These are phyloP conservation scores for Cynaeus angustus DNA, from an alignment of 2,888 invertebrate species.

Conservation along the genomic window DNA sequence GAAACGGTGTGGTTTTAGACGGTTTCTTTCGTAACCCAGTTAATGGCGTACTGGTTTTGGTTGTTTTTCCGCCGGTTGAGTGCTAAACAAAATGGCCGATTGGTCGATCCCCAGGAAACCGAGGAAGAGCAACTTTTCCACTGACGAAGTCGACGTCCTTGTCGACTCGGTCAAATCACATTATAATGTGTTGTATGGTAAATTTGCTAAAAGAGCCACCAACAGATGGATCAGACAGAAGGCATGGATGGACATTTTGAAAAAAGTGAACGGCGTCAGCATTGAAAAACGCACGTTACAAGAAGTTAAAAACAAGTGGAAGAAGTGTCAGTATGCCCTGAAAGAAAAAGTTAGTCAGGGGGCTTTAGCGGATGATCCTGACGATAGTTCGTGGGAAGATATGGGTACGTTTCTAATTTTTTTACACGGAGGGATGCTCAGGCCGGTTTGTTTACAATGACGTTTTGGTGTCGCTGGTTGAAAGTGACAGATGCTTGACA, in stretches of 20 bases:
- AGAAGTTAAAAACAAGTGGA: conserved; percentile 67
- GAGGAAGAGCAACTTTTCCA: conserved; percentile 65
- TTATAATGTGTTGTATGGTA: conserved; percentile 61
- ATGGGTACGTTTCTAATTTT: conserved; percentile 24
- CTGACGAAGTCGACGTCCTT: conserved; percentile 61
- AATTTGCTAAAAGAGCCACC: conserved; percentile 59
- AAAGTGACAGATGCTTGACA: conserved; percentile 4
- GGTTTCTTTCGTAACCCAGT: conserved; percentile 7
- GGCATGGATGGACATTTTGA: conserved; percentile 63
- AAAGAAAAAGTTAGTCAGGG: conserved; percentile 37
- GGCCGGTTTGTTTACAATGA: conserved; percentile 31
- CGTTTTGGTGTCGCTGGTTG: conserved; percentile 31
- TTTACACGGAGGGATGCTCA: not conserved
- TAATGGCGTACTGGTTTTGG: conserved; percentile 21
- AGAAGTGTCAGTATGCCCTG: conserved; percentile 61
- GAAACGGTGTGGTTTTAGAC: not conserved
- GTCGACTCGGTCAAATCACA: conserved; percentile 58
- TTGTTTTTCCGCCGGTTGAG: conserved; percentile 21
- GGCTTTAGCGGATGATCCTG: conserved; percentile 45
- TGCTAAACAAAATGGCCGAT: conserved; percentile 53
- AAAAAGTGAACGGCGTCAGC: conserved; percentile 63
- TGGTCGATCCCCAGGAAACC: conserved; percentile 51
- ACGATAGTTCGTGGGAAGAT: conserved; percentile 51
- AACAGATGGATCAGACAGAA: conserved; percentile 59
- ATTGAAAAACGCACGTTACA: conserved; percentile 62